Evolutionary conservation across 2,888 invertebrate genomes (phyloP).

Genomic region (Stictocephala bisonia): DNA sequence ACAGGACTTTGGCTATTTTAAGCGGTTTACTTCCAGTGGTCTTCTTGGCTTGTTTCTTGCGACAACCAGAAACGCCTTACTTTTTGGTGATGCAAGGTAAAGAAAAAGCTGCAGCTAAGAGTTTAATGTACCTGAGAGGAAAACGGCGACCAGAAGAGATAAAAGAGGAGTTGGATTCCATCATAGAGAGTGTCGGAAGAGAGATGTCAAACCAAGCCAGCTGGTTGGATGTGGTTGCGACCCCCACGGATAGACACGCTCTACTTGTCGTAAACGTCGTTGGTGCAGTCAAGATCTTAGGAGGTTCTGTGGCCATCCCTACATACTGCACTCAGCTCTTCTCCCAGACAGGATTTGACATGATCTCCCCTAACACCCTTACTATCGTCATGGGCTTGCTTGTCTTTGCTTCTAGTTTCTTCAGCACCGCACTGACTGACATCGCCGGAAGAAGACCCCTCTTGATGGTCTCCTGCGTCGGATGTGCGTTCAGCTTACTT

Average conservation of each 20-base stretch:
- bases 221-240: conserved; percentile 47
- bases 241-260: conserved; percentile 37
- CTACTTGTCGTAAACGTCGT: conserved; percentile 50
- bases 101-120: conserved; percentile 57
- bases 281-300: conserved; percentile 46
- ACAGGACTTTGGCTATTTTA: conserved; percentile 62
- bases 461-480: conserved; percentile 48
- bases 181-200: conserved; percentile 26
- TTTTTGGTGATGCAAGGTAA: conserved; percentile 69
- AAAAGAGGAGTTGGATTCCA: conserved; percentile 37
- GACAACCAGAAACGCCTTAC: conserved; percentile 74
- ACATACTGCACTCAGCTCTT: conserved; percentile 54
- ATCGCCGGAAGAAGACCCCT: conserved; percentile 42
- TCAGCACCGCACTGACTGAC: conserved; percentile 43
- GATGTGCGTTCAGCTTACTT: conserved; percentile 48
- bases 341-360: conserved; percentile 29
- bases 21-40: conserved; percentile 66
- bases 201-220: conserved; percentile 42
- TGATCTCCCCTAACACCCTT: conserved; percentile 37
- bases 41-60: conserved; percentile 67
- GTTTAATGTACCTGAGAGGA: conserved; percentile 43
- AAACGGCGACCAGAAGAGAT: conserved; percentile 28
- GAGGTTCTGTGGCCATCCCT: conserved; percentile 49
- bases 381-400: conserved; percentile 51
- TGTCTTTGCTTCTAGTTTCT: conserved; percentile 37